These are phyloP conservation scores for Ennomos fuscantarius DNA, from an alignment of 2,888 invertebrate species.

Conservation along the genomic window DNA sequence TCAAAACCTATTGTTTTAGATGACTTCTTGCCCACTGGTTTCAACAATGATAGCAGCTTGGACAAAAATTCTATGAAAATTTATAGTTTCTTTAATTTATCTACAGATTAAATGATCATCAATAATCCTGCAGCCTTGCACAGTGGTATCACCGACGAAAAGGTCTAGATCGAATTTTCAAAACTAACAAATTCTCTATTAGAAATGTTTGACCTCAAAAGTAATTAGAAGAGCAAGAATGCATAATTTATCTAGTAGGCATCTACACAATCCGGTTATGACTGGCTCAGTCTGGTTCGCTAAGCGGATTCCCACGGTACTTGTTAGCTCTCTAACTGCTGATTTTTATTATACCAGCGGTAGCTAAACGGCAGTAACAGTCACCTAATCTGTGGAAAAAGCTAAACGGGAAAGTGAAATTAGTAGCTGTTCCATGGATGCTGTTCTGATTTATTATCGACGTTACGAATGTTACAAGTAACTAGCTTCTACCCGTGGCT, in stretches of 20 bases:
- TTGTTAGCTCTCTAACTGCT: conserved; percentile 42
- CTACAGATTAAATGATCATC: background rate
- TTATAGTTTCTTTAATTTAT: too few species aligned
- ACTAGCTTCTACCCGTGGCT: too few species aligned
- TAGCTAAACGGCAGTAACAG: conserved; percentile 12
- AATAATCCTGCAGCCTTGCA: background rate
- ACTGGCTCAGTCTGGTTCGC: conserved; percentile 40
- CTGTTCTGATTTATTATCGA: conserved; percentile 5
- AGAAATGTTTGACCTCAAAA: conserved; percentile 42
- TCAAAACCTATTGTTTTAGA: too few species aligned
- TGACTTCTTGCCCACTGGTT: too few species aligned
- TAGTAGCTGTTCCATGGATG: conserved; percentile 23
- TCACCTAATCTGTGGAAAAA: conserved; percentile 21
- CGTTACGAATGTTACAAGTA: too few species aligned
- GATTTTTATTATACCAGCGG: conserved; percentile 29
- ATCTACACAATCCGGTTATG: conserved; percentile 37
- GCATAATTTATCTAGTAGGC: conserved; percentile 40
- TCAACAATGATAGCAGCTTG: too few species aligned
- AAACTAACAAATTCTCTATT: conserved; percentile 29
- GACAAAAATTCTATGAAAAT: too few species aligned
- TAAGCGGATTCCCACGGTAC: conserved; percentile 41
- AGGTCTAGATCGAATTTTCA: conserved; percentile 29
- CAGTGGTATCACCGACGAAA: conserved; percentile 15
- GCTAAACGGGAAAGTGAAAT: conserved; percentile 34
- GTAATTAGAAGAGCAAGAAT: conserved; percentile 44